Evolutionary conservation across 1,140 invertebrate species (phyloP).

Genomic region (Drosophila pandora): DNA sequence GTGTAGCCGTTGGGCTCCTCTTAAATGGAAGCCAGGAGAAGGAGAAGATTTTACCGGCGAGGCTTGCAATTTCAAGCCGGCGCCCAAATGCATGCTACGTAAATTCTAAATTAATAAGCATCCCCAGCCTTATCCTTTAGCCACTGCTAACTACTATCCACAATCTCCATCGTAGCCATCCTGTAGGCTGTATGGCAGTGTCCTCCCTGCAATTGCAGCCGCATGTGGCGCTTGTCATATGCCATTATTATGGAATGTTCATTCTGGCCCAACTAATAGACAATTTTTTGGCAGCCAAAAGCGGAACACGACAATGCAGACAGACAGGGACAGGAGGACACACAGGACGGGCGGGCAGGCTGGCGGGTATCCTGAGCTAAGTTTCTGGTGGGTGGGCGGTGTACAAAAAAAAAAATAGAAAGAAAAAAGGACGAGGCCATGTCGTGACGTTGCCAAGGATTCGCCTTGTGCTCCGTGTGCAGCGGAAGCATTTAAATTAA

Average conservation of each 20-base stretch:
- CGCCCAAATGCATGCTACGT: slow-evolving; percentile 66
- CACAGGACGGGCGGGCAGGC: not conserved
- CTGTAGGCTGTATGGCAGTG: not conserved
- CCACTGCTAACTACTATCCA: not conserved
- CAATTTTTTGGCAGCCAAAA: slow-evolving; percentile 77
- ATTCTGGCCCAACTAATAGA: slow-evolving; percentile 77
- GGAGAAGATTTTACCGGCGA: slow-evolving; percentile 22
- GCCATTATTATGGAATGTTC: slow-evolving; percentile 77
- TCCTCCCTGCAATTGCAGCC: slow-evolving; percentile 61
- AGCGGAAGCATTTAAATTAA: slow-evolving; percentile 82
- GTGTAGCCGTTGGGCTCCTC: slow-evolving; percentile 54
- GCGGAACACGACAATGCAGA: slow-evolving; percentile 56
- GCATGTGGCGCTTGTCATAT: slow-evolving; percentile 81
- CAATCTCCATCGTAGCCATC: not conserved
- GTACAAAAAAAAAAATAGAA: slow-evolving; percentile 6
- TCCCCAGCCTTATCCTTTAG: slow-evolving; percentile 15
- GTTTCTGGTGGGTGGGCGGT: slow-evolving; percentile 24
- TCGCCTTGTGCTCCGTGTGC: slow-evolving; percentile 61
- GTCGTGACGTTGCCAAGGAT: slow-evolving; percentile 75
- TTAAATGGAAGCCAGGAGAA: not conserved
- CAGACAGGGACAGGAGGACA: slow-evolving; percentile 9
- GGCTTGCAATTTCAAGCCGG: slow-evolving; percentile 55
- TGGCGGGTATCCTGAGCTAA: slow-evolving; percentile 4
- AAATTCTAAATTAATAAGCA: slow-evolving; percentile 81
- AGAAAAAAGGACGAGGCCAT: slow-evolving; percentile 43